phyloP scores from a whole-genome alignment of 37 sponge, comb jelly and placozoan genomes.

The Cliona cf. orientalis region DNA sequence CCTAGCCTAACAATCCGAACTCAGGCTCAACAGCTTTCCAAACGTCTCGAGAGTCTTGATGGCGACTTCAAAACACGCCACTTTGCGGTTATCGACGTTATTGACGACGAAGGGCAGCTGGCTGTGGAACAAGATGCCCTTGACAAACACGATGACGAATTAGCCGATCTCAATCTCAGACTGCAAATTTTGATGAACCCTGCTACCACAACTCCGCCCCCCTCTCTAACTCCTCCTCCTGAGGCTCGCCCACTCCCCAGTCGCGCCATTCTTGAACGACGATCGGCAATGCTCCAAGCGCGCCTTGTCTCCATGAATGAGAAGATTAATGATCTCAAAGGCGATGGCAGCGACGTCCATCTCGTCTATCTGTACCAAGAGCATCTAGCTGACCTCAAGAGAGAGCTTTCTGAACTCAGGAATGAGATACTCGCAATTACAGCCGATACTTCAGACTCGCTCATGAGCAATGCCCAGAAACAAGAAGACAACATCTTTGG shows the following conservation, averaged over 20 bases:
- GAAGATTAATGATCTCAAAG: slow-evolving; percentile 8
- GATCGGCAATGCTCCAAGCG: slow-evolving; percentile 9
- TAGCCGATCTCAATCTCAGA: slow-evolving; percentile 10
- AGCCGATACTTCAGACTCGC: neutral
- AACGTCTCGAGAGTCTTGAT: slow-evolving; percentile 25
- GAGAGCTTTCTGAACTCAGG: slow-evolving; percentile 26
- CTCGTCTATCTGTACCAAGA: slow-evolving; percentile 33
- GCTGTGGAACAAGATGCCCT: slow-evolving; percentile 15
- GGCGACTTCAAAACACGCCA: slow-evolving; percentile 19
- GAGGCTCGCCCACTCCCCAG: neutral
- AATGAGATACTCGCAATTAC: slow-evolving; percentile 14
- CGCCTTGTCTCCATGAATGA: slow-evolving; percentile 6
- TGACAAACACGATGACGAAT: slow-evolving; percentile 7
- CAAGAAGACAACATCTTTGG: slow-evolving; percentile 17
- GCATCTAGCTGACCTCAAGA: slow-evolving; percentile 33
- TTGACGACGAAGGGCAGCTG: slow-evolving; percentile 5
- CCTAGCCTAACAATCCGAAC: neutral
- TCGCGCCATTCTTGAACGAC: slow-evolving; percentile 8
- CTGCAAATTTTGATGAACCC: neutral
- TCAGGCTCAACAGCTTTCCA: slow-evolving; percentile 11
- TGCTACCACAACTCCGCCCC: slow-evolving; percentile 6
- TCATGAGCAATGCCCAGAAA: slow-evolving; percentile 10
- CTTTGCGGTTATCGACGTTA: slow-evolving; percentile 6
- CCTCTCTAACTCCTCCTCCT: neutral
- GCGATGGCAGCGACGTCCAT: slow-evolving; percentile 10